These are phyloP conservation scores for Rhinoderma darwinii DNA, from an alignment of 2,113 vertebrate genomes.

Conservation along the genomic window DNA sequence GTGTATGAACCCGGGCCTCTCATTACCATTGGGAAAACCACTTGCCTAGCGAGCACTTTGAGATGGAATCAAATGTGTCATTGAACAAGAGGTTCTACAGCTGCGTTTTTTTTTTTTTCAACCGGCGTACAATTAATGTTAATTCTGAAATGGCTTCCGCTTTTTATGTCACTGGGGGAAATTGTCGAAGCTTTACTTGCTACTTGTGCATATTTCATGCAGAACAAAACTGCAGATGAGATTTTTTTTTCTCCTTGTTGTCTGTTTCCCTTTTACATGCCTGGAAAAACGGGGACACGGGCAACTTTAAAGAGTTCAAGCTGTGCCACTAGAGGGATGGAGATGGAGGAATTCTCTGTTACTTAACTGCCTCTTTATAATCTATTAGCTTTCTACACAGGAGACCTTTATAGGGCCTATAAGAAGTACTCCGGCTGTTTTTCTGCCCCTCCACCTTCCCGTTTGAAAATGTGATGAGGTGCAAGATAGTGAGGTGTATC, in stretches of 20 bases:
- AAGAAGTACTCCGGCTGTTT: too few relatives aligned
- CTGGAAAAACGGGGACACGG: background rate
- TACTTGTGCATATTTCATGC: slow-evolving; percentile 44
- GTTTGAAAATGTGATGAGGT: too few relatives aligned
- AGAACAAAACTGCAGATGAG: slow-evolving; percentile 31
- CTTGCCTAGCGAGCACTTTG: background rate
- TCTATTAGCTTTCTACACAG: background rate
- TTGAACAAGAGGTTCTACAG: background rate
- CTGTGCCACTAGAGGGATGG: slow-evolving; percentile 11
- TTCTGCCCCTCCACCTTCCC: too few relatives aligned
- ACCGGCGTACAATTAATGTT: slow-evolving; percentile 30
- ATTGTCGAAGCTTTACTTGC: background rate
- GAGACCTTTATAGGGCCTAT: background rate
- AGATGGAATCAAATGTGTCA: slow-evolving; percentile 5
- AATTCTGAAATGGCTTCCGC: slow-evolving; percentile 19
- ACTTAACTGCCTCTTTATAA: background rate
- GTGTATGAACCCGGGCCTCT: background rate
- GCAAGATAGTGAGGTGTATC: too few relatives aligned
- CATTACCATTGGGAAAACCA: background rate
- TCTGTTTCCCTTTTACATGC: background rate
- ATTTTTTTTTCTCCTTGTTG: background rate
- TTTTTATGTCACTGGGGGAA: background rate
- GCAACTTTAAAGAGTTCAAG: slow-evolving; percentile 3
- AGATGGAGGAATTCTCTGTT: background rate
- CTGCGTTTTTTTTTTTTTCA: background rate